Base-by-base conservation (phyloP, 2,113 vertebrate species). In the Pandion haliaetus region DNA sequence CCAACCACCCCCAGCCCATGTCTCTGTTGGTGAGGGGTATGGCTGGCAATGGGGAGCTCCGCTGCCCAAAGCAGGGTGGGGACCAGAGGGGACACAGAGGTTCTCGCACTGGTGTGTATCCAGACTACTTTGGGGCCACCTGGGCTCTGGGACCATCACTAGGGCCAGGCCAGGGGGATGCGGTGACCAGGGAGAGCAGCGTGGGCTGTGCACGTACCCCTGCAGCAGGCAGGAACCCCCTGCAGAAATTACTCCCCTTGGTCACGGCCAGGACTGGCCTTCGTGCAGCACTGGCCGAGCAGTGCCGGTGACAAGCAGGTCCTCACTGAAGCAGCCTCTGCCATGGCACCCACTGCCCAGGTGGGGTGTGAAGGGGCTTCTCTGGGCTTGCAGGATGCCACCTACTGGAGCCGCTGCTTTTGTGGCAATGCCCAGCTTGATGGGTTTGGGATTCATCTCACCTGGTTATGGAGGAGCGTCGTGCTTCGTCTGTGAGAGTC, bases 171-270 rank as follows among this genome's bases (percentile, higher is more conserved):
- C 28, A 61, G 19, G 5, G 25, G 8, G 13, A 40, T 58, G 34
- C 14, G 1, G 1, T 1, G 2, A 29, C 4, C 29, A 29, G 20
- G 17, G 44, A 67, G 18, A 55, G n/a, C 28, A 57, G 12, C 0
- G 0, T 25, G 58, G 31, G 7, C 40, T 78, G 5, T 29, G 5
- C 29, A 44, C 0, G 1, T 57, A 25, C 6, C 34, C 23, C 8
- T 54, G 8, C 14, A 62, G 26, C 47, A 62, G n/a, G 10, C 18
- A 63, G 14, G 12, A 52, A 52, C 14, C 12, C 25, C 40, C 80
- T 15, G 34, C 14, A 84, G 66, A 66, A 12, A 12, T 29, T 8
- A 3, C 4, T 71, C 20, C 3, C 12, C n/a, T 11, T 1, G 2
- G 13, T 36, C 38, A 26, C 0, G 2, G 6, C 23, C 32, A 44